Evolutionary conservation across 2,888 invertebrate species (phyloP), one percentile per base, ranked within the genome.

Genomic region (Amphimallon solstitiale): DNA sequence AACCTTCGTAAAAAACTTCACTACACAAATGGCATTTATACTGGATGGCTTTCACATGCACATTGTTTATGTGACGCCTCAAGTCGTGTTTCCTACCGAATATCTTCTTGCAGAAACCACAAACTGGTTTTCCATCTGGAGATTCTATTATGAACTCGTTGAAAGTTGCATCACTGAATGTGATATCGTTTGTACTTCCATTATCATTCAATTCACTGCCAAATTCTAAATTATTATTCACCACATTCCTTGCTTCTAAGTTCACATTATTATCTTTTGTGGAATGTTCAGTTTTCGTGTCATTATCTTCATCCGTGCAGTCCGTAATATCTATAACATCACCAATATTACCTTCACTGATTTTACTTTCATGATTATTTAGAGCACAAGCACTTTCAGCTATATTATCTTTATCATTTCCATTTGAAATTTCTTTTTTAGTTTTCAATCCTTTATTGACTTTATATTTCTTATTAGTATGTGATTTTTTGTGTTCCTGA

Each of bases 401-500:
- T 7, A 29, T 23, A 29, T 29, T 23, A 23, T 29, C 29, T 29
- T 29, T 29, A 29, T 29, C 5, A 29, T 5, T 29, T 29, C 9
- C 29, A 5, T 5, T 29, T 29, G 29, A 29, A 45, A 29, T n/a
- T 63, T 29, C 21, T 23, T 19, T n/a, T 4, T 19, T 51, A 12
- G 14, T 5, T 23, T 43, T 61, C 9, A 34, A 12, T 19, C 9
- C 15, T n/a, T 63, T 48, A 15, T 56, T 37, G 14, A 63, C 40
- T 5, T 21, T 17, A 7, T 14, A 40, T 10, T 19, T 29, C 0
- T n/a, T 29, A 29, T 2, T 4, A 4, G 2, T 23, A 5, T 29
- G 29, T 2, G 5, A 7, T 29, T 29, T 29, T 5, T 76, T 75
- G 70, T 82, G 82, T 23, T 79, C 66, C 68, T 80, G 79, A 76